These are phyloP conservation scores for Delia radicum DNA, from an alignment of 1,140 invertebrate genomes.

Conservation along the genomic window DNA sequence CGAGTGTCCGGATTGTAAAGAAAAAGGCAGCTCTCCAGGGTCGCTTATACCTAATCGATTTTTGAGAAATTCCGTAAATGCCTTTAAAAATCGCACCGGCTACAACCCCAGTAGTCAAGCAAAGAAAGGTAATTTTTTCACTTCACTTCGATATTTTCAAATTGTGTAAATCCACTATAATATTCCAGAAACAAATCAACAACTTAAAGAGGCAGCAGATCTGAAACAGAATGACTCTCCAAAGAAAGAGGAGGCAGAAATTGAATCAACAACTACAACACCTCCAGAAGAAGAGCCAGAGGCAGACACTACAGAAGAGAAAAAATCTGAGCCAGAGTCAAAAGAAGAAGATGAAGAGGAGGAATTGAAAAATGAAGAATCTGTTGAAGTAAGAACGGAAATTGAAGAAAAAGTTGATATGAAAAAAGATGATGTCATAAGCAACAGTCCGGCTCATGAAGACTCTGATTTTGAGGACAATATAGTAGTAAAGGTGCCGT, in stretches of 20 bases:
- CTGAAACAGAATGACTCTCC: not conserved
- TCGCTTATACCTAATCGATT: conserved; percentile 92
- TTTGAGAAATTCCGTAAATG: conserved; percentile 80
- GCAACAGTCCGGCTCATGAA: conserved; percentile 38
- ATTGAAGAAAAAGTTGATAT: not conserved
- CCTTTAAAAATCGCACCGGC: conserved; percentile 88
- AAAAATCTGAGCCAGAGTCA: not conserved
- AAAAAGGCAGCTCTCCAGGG: conserved; percentile 88
- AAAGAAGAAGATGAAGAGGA: too few species aligned
- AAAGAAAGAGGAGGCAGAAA: not conserved
- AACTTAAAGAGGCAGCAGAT: not conserved
- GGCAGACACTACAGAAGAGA: conserved; percentile 8
- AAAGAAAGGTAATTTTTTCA: conserved; percentile 2
- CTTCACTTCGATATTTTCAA: too few species aligned
- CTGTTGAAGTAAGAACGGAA: not conserved
- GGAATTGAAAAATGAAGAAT: not conserved
- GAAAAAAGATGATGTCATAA: not conserved
- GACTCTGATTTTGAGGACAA: conserved; percentile 63
- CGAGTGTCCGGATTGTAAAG: conserved; percentile 90
- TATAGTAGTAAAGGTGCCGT: conserved; percentile 61
- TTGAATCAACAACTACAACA: not conserved
- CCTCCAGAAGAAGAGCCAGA: not conserved
- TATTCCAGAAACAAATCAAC: not conserved
- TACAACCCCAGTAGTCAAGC: conserved; percentile 59
- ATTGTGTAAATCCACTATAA: not conserved